Conservation (phyloP, 1,140 invertebrate genomes). For the Octopus sinensis region DNA sequence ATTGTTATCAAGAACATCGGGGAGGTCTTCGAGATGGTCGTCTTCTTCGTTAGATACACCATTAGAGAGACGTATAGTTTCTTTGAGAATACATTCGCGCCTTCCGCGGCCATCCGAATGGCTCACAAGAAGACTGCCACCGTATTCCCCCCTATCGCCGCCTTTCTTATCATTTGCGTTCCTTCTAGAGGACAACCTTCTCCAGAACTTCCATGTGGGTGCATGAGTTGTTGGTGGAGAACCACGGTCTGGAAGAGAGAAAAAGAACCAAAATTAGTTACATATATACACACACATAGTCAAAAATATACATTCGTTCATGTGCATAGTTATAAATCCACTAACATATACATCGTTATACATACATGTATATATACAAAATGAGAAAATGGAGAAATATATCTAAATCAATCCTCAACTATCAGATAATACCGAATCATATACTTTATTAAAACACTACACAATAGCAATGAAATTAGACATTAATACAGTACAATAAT, state of each 20-base stretch:
- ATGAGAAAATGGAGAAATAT: neutral
- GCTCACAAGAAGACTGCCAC: neutral
- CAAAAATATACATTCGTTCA: neutral
- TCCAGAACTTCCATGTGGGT: slow-evolving; percentile 40
- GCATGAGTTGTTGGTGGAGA: neutral
- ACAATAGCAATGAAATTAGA: no score
- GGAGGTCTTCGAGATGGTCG: slow-evolving; percentile 20
- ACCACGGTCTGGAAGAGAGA: neutral
- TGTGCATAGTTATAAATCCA: neutral
- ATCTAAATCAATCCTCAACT: neutral
- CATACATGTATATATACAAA: neutral
- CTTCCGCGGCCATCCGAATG: neutral
- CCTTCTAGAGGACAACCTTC: slow-evolving; percentile 30
- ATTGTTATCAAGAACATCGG: slow-evolving; percentile 37
- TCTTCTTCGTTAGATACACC: neutral
- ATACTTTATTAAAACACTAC: neutral
- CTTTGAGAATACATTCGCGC: slow-evolving; percentile 10
- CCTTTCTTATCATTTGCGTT: neutral
- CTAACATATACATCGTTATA: neutral
- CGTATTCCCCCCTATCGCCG: neutral
- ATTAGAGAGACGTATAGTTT: slow-evolving; percentile 7
- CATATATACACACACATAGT: neutral
- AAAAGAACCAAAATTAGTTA: neutral
- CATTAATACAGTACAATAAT: no score
- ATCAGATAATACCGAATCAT: neutral